A percentile compares a stretch with the other conserved stretches of the same genome.
Conservation (phyloP, 2,113 vertebrate genomes). For the Mus pahari region DNA sequence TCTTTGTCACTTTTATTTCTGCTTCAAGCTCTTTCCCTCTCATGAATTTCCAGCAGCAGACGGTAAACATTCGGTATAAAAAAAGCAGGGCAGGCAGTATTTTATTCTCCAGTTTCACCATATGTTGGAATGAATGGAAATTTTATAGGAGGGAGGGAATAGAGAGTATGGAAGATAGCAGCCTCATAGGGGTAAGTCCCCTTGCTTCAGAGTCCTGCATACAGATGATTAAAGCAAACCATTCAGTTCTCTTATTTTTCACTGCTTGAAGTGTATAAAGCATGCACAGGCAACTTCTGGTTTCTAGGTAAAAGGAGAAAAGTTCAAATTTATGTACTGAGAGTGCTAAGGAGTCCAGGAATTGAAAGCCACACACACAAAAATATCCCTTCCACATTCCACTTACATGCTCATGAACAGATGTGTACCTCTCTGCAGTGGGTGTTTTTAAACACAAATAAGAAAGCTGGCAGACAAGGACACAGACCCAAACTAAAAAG, state of each 20-base stretch:
- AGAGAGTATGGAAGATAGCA: background rate
- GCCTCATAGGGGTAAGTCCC: background rate
- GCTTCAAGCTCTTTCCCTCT: background rate
- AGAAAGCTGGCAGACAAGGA: slow-evolving; percentile 66
- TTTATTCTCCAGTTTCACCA: background rate
- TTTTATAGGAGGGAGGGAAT: background rate
- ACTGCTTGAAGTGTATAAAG: slow-evolving; percentile 42
- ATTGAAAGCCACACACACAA: background rate
- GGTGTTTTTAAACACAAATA: slow-evolving; percentile 68
- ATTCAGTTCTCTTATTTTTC: slow-evolving; percentile 14
- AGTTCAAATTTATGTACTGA: slow-evolving; percentile 8
- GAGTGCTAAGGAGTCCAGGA: background rate
- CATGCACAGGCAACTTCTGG: slow-evolving; percentile 49
- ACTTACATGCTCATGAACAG: slow-evolving; percentile 39
- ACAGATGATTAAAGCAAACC: slow-evolving; percentile 17
- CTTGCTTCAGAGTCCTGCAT: background rate
- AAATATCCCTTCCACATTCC: background rate
- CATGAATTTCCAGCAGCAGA: background rate
- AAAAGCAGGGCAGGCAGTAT: background rate
- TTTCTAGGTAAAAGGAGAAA: slow-evolving; percentile 3
- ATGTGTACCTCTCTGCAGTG: slow-evolving; percentile 52
- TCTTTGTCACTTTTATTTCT: slow-evolving; percentile 36
- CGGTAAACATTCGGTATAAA: background rate
- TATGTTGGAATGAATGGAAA: background rate
- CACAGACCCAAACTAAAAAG: slow-evolving; percentile 58